phyloP scores from a whole-genome alignment of 2,797 vertebrate species.

The Sebastes steindachneri region DNA sequence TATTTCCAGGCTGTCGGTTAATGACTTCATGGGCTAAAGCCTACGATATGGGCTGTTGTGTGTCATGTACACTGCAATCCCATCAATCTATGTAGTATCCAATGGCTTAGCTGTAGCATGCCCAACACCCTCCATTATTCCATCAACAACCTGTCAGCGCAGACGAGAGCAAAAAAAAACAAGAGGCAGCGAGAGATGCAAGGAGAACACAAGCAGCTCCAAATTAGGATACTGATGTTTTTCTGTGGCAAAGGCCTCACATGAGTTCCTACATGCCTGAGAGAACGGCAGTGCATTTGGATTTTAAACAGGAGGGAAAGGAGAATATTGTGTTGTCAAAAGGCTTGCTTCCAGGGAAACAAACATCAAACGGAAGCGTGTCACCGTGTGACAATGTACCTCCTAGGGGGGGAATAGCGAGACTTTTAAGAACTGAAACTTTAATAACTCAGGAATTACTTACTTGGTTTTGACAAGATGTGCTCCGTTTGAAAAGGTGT shows the following conservation, averaged over 20 bases:
- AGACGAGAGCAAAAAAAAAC: conserved; percentile 32
- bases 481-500: conserved; percentile 31
- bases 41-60: conserved; percentile 4
- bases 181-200: conserved; percentile 14
- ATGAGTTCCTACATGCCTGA: conserved; percentile 19
- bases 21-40: conserved; percentile 24
- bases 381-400: conserved; percentile 44
- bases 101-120: conserved; percentile 18
- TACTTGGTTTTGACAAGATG: conserved; percentile 40
- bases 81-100: conserved; percentile 45
- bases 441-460: conserved; percentile 46
- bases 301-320: conserved; percentile 42
- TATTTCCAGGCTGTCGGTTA: conserved; percentile 19
- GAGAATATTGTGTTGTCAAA: conserved; percentile 51
- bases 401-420: conserved; percentile 35
- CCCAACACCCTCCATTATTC: conserved; percentile 46
- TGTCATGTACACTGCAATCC: conserved; percentile 40
- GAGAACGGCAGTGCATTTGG: conserved; percentile 37
- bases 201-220: conserved; percentile 25
- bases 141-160: conserved; percentile 55
- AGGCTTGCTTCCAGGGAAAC: conserved; percentile 61
- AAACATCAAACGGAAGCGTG: conserved; percentile 53
- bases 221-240: conserved; percentile 40
- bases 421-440: conserved; percentile 59
- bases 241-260: conserved; percentile 7